Evolutionary conservation across 92 coral and sea anemone species (phyloP), one percentile per base, ranked within the genome.

Genomic region (Porites rus): DNA sequence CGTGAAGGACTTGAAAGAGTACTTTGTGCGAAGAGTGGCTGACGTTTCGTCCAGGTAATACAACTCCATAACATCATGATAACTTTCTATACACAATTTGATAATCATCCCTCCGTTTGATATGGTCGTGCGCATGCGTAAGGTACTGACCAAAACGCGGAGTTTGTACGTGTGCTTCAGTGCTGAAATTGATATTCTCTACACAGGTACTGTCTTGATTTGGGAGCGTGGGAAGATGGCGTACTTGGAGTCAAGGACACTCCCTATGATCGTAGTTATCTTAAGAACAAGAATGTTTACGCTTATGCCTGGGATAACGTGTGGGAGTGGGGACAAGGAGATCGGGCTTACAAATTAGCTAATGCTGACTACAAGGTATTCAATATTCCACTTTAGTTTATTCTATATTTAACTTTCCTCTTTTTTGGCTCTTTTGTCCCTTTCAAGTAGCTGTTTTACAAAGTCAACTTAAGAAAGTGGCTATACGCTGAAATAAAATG

Each of bases 241-340:
- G 92, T 93, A 2, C 90, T 96, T 1, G 98, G 98, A 5, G 96
- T 91, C 50, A 89, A 93, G 69, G 92, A 95, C 80, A 96, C 92
- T 81, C 94, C 95, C 43, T 95, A 95, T 65, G 92, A 96, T 82
- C 88, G 96, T 69, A 86, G 86, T 10, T 86, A 86, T 63, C 86
- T 95, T 56, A 85, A 83, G 74, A 93, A 96, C 79, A 82, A 77
- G 70, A 91, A 92, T 9, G 98, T 96, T n/a, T 96, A 88, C 77
- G 95, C 98, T 10, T 93, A 96, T 71, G 98, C 99, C 18, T 96
- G 99, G 99, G 99, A 96, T 78, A 96, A 96, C 58, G 99, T 96
- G 58, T 96, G 99, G 99, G 98, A 94, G 80, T 96, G 99, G 99
- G 94, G 92, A 31, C 93, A 90, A 61, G 98, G 95, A 20, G 91